Evolutionary conservation across 2,888 invertebrate species (phyloP), one percentile per base, ranked within the genome.

Genomic region (Ferdinandea cuprea): DNA sequence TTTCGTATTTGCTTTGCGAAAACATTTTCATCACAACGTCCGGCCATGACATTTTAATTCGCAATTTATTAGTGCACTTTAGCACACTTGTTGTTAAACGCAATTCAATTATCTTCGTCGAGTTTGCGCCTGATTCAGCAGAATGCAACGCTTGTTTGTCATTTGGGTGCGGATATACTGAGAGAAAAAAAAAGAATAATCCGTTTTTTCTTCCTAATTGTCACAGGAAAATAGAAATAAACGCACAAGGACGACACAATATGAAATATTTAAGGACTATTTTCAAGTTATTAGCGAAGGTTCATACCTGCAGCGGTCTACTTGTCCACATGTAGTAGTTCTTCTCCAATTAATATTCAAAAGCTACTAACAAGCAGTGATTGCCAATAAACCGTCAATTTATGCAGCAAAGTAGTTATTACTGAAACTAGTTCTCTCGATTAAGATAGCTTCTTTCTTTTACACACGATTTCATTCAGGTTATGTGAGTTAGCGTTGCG

Each of bases 61-160:
- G 32, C 52, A 42, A 76, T 81, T 71, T 71, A 74, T 81, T 66
- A 61, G 76, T 76, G 81, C 76, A 76, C 65, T 81, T 81, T 83
- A 25, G 77, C 77, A 83, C 83, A 83, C 83, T 83, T 83, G 83
- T 83, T 83, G 83, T 83, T 83, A 56, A 66, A 77, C 66, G 71
- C 81, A 72, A 77, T 76, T 76, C 76, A 76, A 76, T 81, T 77
- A 48, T 50, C 7, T 56, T 83, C 83, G 83, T 83, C 11, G 83
- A 83, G 83, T 83, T 83, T 83, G 83, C 83, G 83, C 66, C 40
- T 15, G 37, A 48, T 9, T n/a, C n/a, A n/a, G 40, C 28, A 3
- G 32, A 42, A 50, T 66, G 66, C 72, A 77, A 66, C 21, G 32
- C 66, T 69, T 83, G 56, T 83, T 83, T 83, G 78, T 59, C 42